A percentile compares a stretch with the other conserved stretches of the same genome.
Conservation (phyloP, 2,888 invertebrate genomes). For the Ochlodes sylvanus region DNA sequence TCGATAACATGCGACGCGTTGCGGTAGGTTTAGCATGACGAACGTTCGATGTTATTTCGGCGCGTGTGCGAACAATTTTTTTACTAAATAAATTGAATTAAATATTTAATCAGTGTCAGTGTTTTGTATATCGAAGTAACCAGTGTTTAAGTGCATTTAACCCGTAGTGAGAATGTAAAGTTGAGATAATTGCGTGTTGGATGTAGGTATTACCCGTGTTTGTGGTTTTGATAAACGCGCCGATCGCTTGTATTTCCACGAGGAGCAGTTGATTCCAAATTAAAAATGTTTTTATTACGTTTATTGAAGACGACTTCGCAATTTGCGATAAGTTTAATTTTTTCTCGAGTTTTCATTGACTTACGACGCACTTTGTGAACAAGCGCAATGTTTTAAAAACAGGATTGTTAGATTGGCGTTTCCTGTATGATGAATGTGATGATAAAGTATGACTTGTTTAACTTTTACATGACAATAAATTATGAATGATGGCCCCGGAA, state of each 20-base stretch:
- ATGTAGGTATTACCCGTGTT: slow-evolving; percentile 42
- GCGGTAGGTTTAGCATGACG: slow-evolving; percentile 69
- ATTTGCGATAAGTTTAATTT: slow-evolving; percentile 5
- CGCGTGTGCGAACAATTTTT: slow-evolving; percentile 54
- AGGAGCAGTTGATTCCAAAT: slow-evolving; percentile 16
- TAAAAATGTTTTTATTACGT: slow-evolving; percentile 1
- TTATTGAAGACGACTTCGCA: neutral
- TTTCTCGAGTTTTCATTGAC: slow-evolving; percentile 9
- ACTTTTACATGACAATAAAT: slow-evolving; percentile 26
- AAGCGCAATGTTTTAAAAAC: slow-evolving; percentile 25
- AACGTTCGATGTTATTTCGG: slow-evolving; percentile 52
- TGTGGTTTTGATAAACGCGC: slow-evolving; percentile 41
- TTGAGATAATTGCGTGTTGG: slow-evolving; percentile 43
- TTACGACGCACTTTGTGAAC: slow-evolving; percentile 17
- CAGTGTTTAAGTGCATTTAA: slow-evolving; percentile 39
- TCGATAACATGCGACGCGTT: slow-evolving; percentile 68
- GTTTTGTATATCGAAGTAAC: slow-evolving; percentile 40
- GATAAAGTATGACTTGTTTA: slow-evolving; percentile 27
- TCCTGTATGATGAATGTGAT: slow-evolving; percentile 12
- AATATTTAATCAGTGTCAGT: slow-evolving; percentile 37
- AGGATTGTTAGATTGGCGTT: slow-evolving; percentile 10
- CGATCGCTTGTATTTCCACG: slow-evolving; percentile 40
- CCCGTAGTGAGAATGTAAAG: slow-evolving; percentile 40
- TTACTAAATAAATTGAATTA: slow-evolving; percentile 42
- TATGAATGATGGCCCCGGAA: slow-evolving; percentile 21